These are phyloP conservation scores for Lottia gigantea DNA, from an alignment of 2,888 invertebrate species.

Conservation along the genomic window DNA sequence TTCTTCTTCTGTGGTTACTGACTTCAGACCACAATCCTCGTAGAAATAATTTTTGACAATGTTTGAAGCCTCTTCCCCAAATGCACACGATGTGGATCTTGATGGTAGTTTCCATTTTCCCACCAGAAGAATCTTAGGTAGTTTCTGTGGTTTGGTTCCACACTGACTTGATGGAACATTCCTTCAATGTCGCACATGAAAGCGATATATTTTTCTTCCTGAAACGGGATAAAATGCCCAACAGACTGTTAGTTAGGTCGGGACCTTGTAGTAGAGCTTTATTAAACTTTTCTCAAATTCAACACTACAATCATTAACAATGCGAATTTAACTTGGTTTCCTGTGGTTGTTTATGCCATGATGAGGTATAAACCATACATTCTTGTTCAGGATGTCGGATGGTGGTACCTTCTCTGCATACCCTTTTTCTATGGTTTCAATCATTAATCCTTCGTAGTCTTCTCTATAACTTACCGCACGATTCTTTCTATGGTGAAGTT, in stretches of 20 bases:
- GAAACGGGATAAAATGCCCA: conserved; percentile 37
- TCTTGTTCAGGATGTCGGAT: conserved; percentile 8
- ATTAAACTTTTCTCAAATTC: conserved; percentile 31
- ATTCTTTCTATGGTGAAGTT: conserved; percentile 2
- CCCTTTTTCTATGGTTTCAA: conserved; percentile 19
- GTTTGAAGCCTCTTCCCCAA: neutral
- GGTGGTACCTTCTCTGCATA: conserved; percentile 23
- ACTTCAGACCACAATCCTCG: conserved; percentile 29
- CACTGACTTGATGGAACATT: conserved; percentile 32
- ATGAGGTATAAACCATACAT: conserved; percentile 34
- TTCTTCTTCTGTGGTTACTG: conserved; percentile 16
- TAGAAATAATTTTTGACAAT: conserved; percentile 26
- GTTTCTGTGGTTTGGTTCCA: conserved; percentile 25
- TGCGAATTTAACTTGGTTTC: conserved; percentile 18
- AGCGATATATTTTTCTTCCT: conserved; percentile 31
- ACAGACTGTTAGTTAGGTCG: conserved; percentile 36
- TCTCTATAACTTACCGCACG: conserved; percentile 5
- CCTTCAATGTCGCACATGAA: conserved; percentile 33
- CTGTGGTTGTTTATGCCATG: conserved; percentile 28
- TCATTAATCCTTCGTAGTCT: conserved; percentile 25
- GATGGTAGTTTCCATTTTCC: conserved; percentile 7
- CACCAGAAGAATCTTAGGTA: conserved; percentile 35
- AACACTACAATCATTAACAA: conserved; percentile 32
- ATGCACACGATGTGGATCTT: neutral
- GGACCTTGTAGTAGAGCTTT: conserved; percentile 34